A percentile compares a stretch with the other conserved stretches of the same genome.
These are phyloP conservation scores for Notamacropus eugenii DNA, from an alignment of 2,797 vertebrate genomes.

Conservation along the genomic window DNA sequence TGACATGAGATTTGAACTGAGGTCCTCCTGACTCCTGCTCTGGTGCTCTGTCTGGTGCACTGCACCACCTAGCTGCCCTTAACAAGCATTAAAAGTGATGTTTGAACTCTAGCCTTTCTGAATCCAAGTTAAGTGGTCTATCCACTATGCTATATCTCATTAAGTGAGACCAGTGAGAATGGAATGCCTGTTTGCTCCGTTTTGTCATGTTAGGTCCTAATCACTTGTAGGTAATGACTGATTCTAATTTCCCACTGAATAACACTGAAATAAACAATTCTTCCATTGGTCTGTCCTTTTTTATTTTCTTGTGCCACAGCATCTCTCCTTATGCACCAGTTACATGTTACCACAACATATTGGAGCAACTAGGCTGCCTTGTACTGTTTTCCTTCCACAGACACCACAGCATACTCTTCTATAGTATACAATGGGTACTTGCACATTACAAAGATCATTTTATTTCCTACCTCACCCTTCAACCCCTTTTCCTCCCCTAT, in stretches of 20 bases:
- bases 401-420: conserved; percentile 5
- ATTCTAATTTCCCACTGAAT: not conserved
- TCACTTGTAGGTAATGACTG: not conserved
- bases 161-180: not conserved
- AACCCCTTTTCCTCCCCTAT: conserved; percentile 9
- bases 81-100: not conserved
- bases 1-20: too few species aligned
- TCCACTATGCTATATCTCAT: not conserved
- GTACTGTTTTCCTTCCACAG: conserved; percentile 53
- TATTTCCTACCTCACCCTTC: not conserved
- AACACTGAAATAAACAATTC: not conserved
- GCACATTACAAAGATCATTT: conserved; percentile 46
- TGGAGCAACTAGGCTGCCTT: conserved; percentile 4
- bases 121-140: not conserved
- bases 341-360: conserved; percentile 11
- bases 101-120: not conserved
- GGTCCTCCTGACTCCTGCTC: too few species aligned
- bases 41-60: too few species aligned
- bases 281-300: not conserved
- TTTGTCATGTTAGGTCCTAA: not conserved
- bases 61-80: not conserved
- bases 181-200: not conserved
- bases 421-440: conserved; percentile 15
- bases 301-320: not conserved
- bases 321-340: not conserved